These are phyloP conservation scores for Phyllostomus discolor DNA, from an alignment of 2,113 vertebrate genomes.

Conservation along the genomic window DNA sequence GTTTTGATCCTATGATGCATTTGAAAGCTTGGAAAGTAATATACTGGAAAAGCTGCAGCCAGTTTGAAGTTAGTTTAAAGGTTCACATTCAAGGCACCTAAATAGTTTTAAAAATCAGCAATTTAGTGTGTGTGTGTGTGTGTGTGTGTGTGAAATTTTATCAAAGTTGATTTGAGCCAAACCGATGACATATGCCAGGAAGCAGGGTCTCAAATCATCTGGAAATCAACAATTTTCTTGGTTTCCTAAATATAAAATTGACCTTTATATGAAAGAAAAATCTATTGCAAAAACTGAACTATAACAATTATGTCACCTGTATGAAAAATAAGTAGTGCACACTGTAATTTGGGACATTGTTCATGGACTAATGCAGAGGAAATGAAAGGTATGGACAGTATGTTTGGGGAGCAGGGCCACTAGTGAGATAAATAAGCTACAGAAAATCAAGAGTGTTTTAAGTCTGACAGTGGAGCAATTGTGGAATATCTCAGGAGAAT, in stretches of 20 bases:
- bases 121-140: neutral
- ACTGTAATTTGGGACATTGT: neutral
- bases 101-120: neutral
- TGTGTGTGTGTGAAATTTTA: too few species aligned
- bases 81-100: neutral
- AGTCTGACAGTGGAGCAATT: neutral
- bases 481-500: neutral
- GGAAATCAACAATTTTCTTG: neutral
- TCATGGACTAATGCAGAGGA: neutral
- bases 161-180: too few species aligned
- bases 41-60: neutral
- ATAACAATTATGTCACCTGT: neutral
- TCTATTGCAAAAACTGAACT: neutral
- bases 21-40: neutral
- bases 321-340: neutral
- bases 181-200: too few species aligned
- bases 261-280: neutral
- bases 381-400: neutral
- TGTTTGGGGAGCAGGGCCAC: neutral
- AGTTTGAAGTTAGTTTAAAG: constrained; percentile 1
- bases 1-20: neutral
- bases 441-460: neutral
- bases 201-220: too few species aligned
- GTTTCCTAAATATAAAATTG: neutral
- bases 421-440: neutral